A percentile compares a stretch with the other conserved stretches of the same genome.
These are phyloP conservation scores for Copidosoma aretas DNA, from an alignment of 2,888 invertebrate species.

Conservation along the genomic window DNA sequence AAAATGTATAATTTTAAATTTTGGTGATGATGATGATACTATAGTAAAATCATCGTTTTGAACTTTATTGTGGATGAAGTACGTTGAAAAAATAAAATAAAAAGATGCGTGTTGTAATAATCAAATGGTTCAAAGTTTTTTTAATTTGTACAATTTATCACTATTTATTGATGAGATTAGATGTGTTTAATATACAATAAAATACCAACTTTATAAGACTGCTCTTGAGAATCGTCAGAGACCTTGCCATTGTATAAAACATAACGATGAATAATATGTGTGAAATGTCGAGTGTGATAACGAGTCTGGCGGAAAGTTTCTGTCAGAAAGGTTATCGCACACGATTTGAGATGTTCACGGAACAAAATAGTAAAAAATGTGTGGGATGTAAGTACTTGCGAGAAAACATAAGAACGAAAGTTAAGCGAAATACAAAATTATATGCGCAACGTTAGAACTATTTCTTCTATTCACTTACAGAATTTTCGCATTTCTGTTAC, in stretches of 20 bases:
- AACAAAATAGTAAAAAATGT: no score
- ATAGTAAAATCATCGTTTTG: conserved; percentile 16
- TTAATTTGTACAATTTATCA: conserved; percentile 17
- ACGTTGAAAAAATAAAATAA: conserved; percentile 8
- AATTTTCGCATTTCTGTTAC: not conserved
- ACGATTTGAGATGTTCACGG: no score
- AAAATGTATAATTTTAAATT: conserved; percentile 33
- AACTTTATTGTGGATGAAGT: conserved; percentile 35
- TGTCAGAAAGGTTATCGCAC: no score
- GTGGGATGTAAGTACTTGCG: not conserved
- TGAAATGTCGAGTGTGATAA: conserved; percentile 16
- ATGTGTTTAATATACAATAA: conserved; percentile 12
- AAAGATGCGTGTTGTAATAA: conserved; percentile 39
- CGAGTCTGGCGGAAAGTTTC: conserved; percentile 8
- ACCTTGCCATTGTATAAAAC: conserved; percentile 40
- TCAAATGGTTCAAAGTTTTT: conserved; percentile 36
- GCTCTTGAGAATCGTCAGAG: conserved; percentile 37
- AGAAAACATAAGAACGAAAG: not conserved
- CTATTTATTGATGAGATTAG: conserved; percentile 23
- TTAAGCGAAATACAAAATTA: no score
- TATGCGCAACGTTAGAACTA: conserved; percentile 23
- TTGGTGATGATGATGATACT: conserved; percentile 12
- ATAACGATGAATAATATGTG: conserved; percentile 9
- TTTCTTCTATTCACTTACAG: not conserved
- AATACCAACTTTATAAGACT: conserved; percentile 35